Base-by-base conservation (phyloP, 92 coral and sea anemone genomes). In the Actinernus sp. region DNA sequence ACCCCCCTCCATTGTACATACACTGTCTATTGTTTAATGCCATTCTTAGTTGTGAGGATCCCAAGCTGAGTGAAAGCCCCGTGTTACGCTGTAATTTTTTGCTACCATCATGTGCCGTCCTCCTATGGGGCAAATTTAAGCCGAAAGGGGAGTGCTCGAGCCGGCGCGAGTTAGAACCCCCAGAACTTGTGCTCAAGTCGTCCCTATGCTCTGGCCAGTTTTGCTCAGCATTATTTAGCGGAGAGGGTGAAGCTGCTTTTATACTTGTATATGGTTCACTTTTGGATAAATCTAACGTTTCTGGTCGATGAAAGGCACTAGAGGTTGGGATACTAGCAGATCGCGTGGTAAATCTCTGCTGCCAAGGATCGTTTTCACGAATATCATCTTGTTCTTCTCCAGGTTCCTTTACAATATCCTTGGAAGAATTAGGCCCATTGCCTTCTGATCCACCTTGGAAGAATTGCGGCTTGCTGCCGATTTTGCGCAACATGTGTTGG, bases 401-500 rank as follows among this genome's bases (percentile, higher is more conserved):
- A 54, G 50, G 52, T 26, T 71, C 41, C 31, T 21, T 30, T 44
- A 40, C 49, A 23, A 18, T 57, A 17, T 76, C 45, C 23, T 44
- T 38, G 62, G 65, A 62, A 49, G 85, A 11, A 10, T 44, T 60
- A 44, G 63, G 7, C 14, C 80, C 78, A 11, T 45, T 31, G 14
- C 21, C 49, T 17, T 84, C 86, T 19, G 28, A 69, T n/a, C 62
- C 65, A 0, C 88, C 89, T 56, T 76, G 92, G 53, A 83, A 80
- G 56, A 88, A 83, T 61, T 89, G 83, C n/a, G 83, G 81, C 43
- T 89, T 92, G 9, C 76, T 47, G 24, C 64, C 84, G 40, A 72
- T 46, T 68, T 82, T 80, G 17, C 97, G 84, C 56, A 92, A 89
- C 99, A 95, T 95, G 76, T 95, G 99, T 45, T 95, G 96, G 20